phyloP scores from a whole-genome alignment of 2,888 invertebrate genomes.

The Drosophila monieri region DNA sequence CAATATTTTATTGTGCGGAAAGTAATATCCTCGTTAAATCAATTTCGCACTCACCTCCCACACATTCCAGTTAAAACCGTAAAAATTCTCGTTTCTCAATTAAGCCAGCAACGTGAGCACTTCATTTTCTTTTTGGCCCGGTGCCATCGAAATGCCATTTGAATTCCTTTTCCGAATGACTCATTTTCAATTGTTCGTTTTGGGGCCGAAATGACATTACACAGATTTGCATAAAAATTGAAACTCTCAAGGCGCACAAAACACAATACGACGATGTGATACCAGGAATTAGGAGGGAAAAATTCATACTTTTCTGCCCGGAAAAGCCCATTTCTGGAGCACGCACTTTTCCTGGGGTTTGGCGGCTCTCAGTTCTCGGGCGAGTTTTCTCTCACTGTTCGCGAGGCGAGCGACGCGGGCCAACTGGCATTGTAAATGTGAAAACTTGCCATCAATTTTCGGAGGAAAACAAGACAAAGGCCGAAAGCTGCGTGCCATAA shows the following conservation, averaged over 20 bases:
- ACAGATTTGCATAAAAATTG: constrained; percentile 38
- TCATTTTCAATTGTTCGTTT: constrained; percentile 29
- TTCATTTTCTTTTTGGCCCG: constrained; percentile 33
- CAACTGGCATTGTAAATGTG: constrained; percentile 66
- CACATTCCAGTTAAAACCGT: constrained; percentile 16
- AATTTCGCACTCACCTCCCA: constrained; percentile 26
- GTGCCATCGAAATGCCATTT: constrained; percentile 31
- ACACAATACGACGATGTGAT: constrained; percentile 17
- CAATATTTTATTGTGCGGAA: not conserved
- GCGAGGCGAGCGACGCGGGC: constrained; percentile 67
- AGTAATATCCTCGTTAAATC: constrained; percentile 5
- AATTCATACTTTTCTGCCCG: constrained; percentile 8
- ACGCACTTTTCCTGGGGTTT: constrained; percentile 5
- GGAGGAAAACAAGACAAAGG: constrained; percentile 68
- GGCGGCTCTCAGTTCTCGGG: constrained; percentile 18
- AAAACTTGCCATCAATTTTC: constrained; percentile 76
- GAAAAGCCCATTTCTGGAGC: constrained; percentile 5
- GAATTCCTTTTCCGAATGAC: constrained; percentile 30
- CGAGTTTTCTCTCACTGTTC: constrained; percentile 43
- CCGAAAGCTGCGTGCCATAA: constrained; percentile 72
- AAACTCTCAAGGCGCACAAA: constrained; percentile 24
- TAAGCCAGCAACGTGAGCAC: constrained; percentile 22
- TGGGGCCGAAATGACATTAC: constrained; percentile 16
- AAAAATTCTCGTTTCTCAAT: constrained; percentile 24
- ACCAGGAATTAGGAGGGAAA: constrained; percentile 4